Conservation (phyloP, 2,113 vertebrate species). For the Ploceus nigricollis region DNA sequence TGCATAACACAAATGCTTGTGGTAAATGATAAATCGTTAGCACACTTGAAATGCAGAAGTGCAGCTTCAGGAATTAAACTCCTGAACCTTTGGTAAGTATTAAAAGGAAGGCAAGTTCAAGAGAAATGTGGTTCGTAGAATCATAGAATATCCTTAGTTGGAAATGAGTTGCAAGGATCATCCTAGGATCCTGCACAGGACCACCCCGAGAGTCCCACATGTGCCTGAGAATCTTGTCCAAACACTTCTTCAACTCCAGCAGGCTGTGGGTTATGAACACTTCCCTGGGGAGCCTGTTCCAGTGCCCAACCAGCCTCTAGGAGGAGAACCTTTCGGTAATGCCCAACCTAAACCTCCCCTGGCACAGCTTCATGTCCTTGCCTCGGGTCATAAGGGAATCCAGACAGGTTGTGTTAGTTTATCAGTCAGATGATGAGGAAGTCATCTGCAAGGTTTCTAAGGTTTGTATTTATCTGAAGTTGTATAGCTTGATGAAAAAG, state of each 20-base stretch:
- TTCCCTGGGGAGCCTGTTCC: not conserved
- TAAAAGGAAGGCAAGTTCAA: not conserved
- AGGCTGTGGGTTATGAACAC: not conserved
- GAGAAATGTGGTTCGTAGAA: not conserved
- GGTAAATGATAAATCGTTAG: not conserved
- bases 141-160: not conserved
- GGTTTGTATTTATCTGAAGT: not conserved
- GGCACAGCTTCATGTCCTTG: not conserved
- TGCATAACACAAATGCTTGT: not conserved
- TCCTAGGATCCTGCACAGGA: not conserved
- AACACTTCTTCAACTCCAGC: not conserved
- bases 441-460: not conserved
- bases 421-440: not conserved
- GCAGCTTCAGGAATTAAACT: not conserved
- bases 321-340: not conserved
- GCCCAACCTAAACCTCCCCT: not conserved
- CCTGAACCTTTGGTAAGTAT: not conserved
- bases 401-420: not conserved
- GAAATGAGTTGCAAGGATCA: not conserved
- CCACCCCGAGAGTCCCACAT: not conserved
- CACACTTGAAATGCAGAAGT: not conserved
- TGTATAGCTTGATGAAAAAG: not conserved
- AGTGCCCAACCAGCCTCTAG: not conserved
- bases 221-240: not conserved
- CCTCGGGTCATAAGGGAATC: not conserved